Evolutionary conservation across 2,888 invertebrate genomes (phyloP), one percentile per base, ranked within the genome.

Genomic region (Agrochola macilenta): DNA sequence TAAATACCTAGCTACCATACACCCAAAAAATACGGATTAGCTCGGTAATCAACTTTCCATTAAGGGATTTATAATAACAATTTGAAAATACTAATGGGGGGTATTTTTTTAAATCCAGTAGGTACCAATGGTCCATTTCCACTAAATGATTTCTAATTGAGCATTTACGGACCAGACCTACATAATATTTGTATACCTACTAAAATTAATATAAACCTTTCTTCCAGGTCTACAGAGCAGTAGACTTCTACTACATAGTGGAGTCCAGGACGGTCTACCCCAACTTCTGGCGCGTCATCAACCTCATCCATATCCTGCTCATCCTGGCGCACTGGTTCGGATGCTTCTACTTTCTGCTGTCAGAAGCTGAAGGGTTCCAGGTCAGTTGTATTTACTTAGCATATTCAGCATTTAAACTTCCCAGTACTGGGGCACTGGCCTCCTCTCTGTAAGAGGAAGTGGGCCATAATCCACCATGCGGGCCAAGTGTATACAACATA

Each of bases 281-380:
- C 43, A 99, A 99, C 97, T 97, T 99, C 93, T 99, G 99, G 98
- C 97, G 99, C 26, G 99, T 99, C 86, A 98, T 99, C 92, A 99
- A 99, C 96, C 97, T 99, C 83, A 99, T 99, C 88, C 99, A 99
- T 94, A 99, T 99, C 91, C 97, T 99, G 86, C 97, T 99, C 90
- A 98, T 99, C 91, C 97, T 99, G 90, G 99, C 99, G 71, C 99
- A 99, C 94, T 99, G 99, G 99, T 99, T 99, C 94, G 99, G 99
- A 76, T 99, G 99, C 95, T 99, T 99, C 97, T 99, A 99, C 97
- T 99, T 98, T 96, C 96, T 99, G 91, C 97, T 99, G 76, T 99
- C 99, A 11, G 99, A 99, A 93, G 98, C 98, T 78, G 99, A 99
- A 94, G 98, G 98, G 35, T 99, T 99, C 94, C 97, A 98, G 97